phyloP scores from a whole-genome alignment of 2,888 invertebrate genomes.

The Xanthorhoe designata region DNA sequence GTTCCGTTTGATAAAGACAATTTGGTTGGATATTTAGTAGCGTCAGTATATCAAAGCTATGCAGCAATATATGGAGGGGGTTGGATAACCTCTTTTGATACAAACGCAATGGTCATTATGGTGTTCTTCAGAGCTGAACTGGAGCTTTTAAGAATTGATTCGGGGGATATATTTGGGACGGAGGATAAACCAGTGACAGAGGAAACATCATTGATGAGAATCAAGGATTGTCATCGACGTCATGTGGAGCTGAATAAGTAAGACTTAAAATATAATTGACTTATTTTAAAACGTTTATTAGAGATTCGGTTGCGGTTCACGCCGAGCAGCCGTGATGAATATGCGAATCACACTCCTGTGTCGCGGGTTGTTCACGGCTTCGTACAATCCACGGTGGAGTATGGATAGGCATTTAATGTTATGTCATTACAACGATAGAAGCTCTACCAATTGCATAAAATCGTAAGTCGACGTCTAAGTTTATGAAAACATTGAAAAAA shows the following conservation, averaged over 20 bases:
- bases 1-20: slow-evolving; percentile 72
- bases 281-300: too few species aligned
- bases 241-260: slow-evolving; percentile 70
- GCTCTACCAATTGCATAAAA: too few species aligned
- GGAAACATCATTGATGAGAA: slow-evolving; percentile 47
- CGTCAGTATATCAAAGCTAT: slow-evolving; percentile 66
- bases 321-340: too few species aligned
- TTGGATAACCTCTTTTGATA: slow-evolving; percentile 77
- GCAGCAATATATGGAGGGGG: slow-evolving; percentile 73
- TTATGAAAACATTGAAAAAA: too few species aligned
- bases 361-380: too few species aligned
- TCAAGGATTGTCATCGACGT: slow-evolving; percentile 65
- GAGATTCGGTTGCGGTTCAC: too few species aligned
- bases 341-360: too few species aligned
- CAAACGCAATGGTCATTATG: slow-evolving; percentile 75
- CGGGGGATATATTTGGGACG: slow-evolving; percentile 61
- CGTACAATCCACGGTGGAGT: too few species aligned
- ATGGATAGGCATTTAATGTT: too few species aligned
- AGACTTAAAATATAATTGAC: slow-evolving; percentile 45
- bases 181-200: slow-evolving; percentile 42
- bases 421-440: too few species aligned
- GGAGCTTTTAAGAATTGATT: slow-evolving; percentile 65
- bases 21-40: slow-evolving; percentile 59
- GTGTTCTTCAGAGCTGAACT: slow-evolving; percentile 73
- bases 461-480: too few species aligned